Conservation (phyloP, 2,888 invertebrate species). For the Xestia sexstrigata region DNA sequence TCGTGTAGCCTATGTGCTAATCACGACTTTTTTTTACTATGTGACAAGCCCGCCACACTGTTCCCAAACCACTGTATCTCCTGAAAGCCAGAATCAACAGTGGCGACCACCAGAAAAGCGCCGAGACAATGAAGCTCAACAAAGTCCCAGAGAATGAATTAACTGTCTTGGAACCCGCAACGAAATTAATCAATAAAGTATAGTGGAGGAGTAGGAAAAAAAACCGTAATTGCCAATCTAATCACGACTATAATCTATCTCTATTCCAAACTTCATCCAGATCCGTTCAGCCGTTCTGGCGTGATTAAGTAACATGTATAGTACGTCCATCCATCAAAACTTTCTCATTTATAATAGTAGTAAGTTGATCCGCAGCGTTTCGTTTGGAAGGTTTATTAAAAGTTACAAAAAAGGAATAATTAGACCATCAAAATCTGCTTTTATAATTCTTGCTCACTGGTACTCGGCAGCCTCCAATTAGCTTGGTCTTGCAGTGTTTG, state of each 20-base stretch:
- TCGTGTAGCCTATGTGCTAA: background rate
- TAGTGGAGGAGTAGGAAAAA: no score
- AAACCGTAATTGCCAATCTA: no score
- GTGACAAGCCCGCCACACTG: no score
- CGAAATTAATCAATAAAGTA: no score
- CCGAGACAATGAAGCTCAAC: no score
- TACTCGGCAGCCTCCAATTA: conserved; percentile 61
- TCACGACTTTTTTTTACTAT: no score
- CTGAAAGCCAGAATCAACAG: no score
- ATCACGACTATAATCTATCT: background rate
- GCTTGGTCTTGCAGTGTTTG: conserved; percentile 35
- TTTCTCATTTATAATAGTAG: background rate
- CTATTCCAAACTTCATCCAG: background rate
- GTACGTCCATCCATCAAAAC: background rate
- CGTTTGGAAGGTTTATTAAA: background rate
- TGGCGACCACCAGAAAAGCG: no score
- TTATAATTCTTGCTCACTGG: conserved; percentile 50
- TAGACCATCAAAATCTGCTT: conserved; percentile 37
- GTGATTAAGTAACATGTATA: background rate
- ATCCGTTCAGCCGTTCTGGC: background rate
- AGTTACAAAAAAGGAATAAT: conserved; percentile 2
- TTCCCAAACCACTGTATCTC: no score
- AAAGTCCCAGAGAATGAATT: no score
- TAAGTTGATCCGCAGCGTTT: background rate
- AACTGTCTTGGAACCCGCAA: no score